Conservation (phyloP, 2,797 vertebrate genomes). For the Pseudopleuronectes americanus region DNA sequence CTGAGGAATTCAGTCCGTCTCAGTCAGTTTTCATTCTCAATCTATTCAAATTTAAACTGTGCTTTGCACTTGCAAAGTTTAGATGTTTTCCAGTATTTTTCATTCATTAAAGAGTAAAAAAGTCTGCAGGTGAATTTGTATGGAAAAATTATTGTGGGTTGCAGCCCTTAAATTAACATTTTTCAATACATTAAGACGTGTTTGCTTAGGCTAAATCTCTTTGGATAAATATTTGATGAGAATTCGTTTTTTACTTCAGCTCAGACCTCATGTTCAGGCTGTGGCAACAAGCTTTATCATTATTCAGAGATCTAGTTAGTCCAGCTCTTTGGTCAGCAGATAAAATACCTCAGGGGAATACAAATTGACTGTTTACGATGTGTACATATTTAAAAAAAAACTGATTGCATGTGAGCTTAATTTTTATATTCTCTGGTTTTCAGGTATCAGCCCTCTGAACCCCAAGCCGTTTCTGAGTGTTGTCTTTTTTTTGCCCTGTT, state of each 20-base stretch:
- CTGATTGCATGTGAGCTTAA: neutral
- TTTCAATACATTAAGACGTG: too few relatives aligned
- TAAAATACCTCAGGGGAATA: neutral
- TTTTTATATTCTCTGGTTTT: neutral
- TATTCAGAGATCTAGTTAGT: neutral
- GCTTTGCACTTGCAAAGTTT: too few relatives aligned
- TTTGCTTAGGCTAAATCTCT: neutral
- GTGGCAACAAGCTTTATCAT: neutral
- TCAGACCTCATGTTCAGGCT: neutral
- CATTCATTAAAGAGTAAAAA: too few relatives aligned
- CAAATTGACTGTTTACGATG: neutral
- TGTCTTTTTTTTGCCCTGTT: neutral
- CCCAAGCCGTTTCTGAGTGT: neutral
- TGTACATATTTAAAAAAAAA: neutral
- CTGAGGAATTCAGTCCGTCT: neutral
- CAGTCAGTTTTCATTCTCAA: too few relatives aligned
- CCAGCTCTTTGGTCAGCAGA: neutral
- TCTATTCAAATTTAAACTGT: too few relatives aligned
- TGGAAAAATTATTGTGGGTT: neutral
- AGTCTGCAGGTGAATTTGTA: too few relatives aligned
- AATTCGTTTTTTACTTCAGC: neutral
- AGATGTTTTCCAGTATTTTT: too few relatives aligned
- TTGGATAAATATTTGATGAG: slow-evolving; percentile 8
- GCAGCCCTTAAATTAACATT: neutral
- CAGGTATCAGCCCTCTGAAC: neutral